Evolutionary conservation across 1,140 invertebrate genomes (phyloP).

Genomic region (Drosophila pachea): DNA sequence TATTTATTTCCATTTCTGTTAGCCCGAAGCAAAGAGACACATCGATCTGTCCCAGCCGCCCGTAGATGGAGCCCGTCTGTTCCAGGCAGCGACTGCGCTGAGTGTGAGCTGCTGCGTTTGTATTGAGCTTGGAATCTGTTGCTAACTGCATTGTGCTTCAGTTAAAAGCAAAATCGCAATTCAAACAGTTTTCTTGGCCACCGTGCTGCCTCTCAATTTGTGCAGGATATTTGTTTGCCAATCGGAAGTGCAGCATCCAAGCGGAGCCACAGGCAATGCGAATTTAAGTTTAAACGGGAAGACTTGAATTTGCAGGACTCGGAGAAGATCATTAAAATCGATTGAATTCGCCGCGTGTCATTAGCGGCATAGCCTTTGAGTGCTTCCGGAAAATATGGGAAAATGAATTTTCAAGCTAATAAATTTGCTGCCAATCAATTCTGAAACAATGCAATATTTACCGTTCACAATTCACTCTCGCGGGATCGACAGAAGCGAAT

Average conservation of each 20-base stretch:
- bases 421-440: neutral
- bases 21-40: slow-evolving; percentile 19
- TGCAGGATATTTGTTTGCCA: slow-evolving; percentile 15
- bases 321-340: too few species aligned
- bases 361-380: too few species aligned
- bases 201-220: slow-evolving; percentile 11
- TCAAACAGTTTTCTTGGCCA: slow-evolving; percentile 53
- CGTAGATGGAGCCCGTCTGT: too few species aligned
- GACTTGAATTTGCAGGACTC: neutral
- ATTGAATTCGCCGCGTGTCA: too few species aligned
- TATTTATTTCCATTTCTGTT: slow-evolving; percentile 72
- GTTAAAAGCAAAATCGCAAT: slow-evolving; percentile 63
- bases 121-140: slow-evolving; percentile 28
- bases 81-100: slow-evolving; percentile 13
- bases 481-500: slow-evolving; percentile 44
- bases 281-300: neutral
- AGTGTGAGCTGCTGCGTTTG: slow-evolving; percentile 26
- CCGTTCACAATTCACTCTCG: slow-evolving; percentile 8
- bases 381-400: too few species aligned
- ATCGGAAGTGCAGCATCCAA: neutral
- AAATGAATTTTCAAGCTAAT: too few species aligned
- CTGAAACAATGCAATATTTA: neutral
- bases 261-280: neutral
- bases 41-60: neutral
- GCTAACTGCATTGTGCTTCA: slow-evolving; percentile 48